phyloP scores from a whole-genome alignment of 1,140 invertebrate species.

The Apis cerana region DNA sequence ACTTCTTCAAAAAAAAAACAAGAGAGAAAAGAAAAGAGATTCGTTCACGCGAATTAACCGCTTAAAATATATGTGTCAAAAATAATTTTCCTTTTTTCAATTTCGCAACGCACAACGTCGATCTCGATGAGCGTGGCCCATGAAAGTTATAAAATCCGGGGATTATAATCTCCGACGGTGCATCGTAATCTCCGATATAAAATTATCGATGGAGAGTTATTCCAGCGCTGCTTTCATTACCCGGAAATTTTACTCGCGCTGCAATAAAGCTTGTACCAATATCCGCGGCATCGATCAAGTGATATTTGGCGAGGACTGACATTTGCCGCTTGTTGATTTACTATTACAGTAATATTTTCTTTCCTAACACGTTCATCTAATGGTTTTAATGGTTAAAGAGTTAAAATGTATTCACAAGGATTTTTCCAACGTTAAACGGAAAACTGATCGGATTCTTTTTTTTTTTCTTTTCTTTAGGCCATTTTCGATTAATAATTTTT shows the following conservation, averaged over 20 bases:
- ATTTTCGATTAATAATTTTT: background rate
- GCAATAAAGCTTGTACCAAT: conserved; percentile 58
- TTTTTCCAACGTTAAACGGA: background rate
- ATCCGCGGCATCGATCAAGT: conserved; percentile 58
- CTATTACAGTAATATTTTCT: conserved; percentile 41
- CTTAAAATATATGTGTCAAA: background rate
- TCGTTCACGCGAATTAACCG: background rate
- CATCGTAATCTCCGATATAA: conserved; percentile 59
- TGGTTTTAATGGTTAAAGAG: conserved; percentile 14
- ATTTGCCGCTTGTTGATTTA: conserved; percentile 51
- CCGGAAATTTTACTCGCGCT: conserved; percentile 53
- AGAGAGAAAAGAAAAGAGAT: background rate
- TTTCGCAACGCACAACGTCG: background rate
- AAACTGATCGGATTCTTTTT: too few species aligned
- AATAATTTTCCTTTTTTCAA: background rate
- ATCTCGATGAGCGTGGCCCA: conserved; percentile 31
- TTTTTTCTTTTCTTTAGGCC: too few species aligned
- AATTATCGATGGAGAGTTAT: conserved; percentile 60
- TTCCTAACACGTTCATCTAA: conserved; percentile 31
- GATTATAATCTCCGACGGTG: conserved; percentile 57
- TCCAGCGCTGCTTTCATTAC: conserved; percentile 55
- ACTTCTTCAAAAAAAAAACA: too few species aligned
- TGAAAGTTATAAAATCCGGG: conserved; percentile 55
- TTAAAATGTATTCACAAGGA: background rate
- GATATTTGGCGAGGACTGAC: conserved; percentile 61